Base-by-base conservation (phyloP, 2,888 invertebrate genomes). In the Acanthoscelides obtectus region DNA sequence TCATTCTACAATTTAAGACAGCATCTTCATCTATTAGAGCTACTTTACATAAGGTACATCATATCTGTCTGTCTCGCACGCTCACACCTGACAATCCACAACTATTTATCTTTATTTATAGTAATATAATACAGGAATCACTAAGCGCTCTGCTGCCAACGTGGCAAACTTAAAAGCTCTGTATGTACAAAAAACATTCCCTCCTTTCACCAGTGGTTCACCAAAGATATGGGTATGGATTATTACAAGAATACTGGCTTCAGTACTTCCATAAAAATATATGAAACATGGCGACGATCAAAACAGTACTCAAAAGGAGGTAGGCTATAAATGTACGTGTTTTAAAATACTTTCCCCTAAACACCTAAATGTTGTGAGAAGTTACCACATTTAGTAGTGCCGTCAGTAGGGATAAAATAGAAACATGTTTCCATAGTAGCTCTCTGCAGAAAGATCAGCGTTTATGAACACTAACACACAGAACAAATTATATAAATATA, bases 1-100 rank as follows among this genome's bases (percentile, higher is more conserved):
- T 78, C 78, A 81, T 82, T 76, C 83, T 84, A 84, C 20, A 83
- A 82, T 82, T 82, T 84, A 83, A 84, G 83, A 84, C 83, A 84
- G 80, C 80, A 80, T 78, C 72, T 74, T 75, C 73, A 71, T 67
- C 45, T 6, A 74, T 82, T 80, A 83, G 83, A 81, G 80, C 84
- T 84, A 84, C 83, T 85, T 84, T 85, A 85, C 85, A 85, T 84
- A 84, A 85, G 84, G 84, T 85, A 85, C 84, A 84, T 82, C 79
- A 81, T 82, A 79, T 81, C 81, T 83, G 83, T 82, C 83, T 83
- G 45, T 12, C 78, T 69, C 66, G 20, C 22, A 66, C 66, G 80
- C 81, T 82, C 81, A 82, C 82, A 81, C 83, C 82, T 70, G 74
- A 73, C 80, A 79, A 81, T 81, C 82, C 80, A 81, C 81, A 80